Evolutionary conservation across 2,888 invertebrate genomes (phyloP).

Genomic region (Drosophila aldrichi): DNA sequence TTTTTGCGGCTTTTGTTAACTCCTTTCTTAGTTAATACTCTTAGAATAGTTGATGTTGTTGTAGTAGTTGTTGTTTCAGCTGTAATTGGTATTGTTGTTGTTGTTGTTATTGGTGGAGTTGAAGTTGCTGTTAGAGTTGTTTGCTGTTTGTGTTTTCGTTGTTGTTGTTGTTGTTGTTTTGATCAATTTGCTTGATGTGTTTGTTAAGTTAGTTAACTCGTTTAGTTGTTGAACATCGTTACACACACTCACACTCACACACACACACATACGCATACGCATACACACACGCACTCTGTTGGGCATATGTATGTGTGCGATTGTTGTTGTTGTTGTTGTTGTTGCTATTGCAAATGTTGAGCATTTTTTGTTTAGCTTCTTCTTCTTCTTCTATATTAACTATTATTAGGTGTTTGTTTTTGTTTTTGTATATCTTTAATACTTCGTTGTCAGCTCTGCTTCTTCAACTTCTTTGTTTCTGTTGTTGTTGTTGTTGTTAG

Average conservation of each 20-base stretch:
- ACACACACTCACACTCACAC: conserved; percentile 22
- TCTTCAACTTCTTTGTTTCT: conserved; percentile 4
- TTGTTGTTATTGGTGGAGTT: conserved; percentile 9
- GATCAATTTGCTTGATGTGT: conserved; percentile 12
- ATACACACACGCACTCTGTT: conserved; percentile 17
- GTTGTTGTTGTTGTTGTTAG: conserved; percentile 5
- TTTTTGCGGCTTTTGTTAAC: conserved; percentile 3
- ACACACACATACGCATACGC: background rate
- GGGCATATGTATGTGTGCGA: conserved; percentile 20
- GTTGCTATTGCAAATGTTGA: conserved; percentile 30
- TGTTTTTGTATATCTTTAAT: background rate
- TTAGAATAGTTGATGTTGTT: background rate
- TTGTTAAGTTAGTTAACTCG: conserved; percentile 20
- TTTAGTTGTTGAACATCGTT: conserved; percentile 28
- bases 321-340: conserved; percentile 24
- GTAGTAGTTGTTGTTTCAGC: conserved; percentile 6
- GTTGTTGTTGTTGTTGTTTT: conserved; percentile 10
- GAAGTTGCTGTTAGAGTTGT: conserved; percentile 14
- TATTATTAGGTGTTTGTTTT: conserved; percentile 5
- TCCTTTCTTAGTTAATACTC: conserved; percentile 6
- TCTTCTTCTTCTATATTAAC: conserved; percentile 3
- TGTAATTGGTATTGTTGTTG: conserved; percentile 5
- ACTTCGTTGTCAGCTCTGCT: conserved; percentile 3
- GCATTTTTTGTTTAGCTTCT: conserved; percentile 17
- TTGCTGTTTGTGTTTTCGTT: conserved; percentile 12